Evolutionary conservation across 35 echinoderm and acorn worm genomes (phyloP), one percentile per base, ranked within the genome.

Genomic region (Heliocidaris tuberculata): DNA sequence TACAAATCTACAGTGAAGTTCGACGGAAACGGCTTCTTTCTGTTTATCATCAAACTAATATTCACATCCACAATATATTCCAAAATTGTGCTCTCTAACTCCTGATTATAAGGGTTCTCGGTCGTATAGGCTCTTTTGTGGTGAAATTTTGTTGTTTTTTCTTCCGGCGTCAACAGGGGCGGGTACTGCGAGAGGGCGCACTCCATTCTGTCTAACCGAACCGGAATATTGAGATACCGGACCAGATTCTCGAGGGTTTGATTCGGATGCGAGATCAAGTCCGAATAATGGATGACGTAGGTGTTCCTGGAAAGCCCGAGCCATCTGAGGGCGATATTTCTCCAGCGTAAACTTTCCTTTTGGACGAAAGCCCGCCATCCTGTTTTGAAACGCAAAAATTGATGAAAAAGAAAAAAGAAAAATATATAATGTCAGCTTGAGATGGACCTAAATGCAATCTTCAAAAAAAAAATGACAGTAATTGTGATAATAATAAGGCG

Each of bases 201-300:
- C 42, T 92, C 31, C 31, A 95, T 27, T n/a, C 89, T 31, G 12
- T 60, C 95, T 30, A 29, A n/a, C 5, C 60, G 32, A 27, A 95
- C 95, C 30, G 95, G 95, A 8, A 93, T 15, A 60, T 95, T 95
- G 27, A 95, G 35, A 93, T 88, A 95, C 24, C 90, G 50, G 31
- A 95, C 90, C 89, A 95, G 65, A 31, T 21, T 42, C 21, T 93
- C 32, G 29, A 95, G 85, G 29, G 90, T 70, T 13, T 93, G 31
- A 47, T 65, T 78, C 30, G 95, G 90, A n/a, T 71, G 31, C 29
- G 86, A 48, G 11, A 93, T 27, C 21, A 95, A 19, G 15, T 90
- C 90, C 9, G 47, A 30, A 49, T 93, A 95, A n/a, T 95, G 90
- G 15, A 95, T 86, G 31, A 95, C 95, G 31, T 94, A 93, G 52